Base-by-base conservation (phyloP, 2,113 vertebrate genomes). In the Hiodon alosoides region DNA sequence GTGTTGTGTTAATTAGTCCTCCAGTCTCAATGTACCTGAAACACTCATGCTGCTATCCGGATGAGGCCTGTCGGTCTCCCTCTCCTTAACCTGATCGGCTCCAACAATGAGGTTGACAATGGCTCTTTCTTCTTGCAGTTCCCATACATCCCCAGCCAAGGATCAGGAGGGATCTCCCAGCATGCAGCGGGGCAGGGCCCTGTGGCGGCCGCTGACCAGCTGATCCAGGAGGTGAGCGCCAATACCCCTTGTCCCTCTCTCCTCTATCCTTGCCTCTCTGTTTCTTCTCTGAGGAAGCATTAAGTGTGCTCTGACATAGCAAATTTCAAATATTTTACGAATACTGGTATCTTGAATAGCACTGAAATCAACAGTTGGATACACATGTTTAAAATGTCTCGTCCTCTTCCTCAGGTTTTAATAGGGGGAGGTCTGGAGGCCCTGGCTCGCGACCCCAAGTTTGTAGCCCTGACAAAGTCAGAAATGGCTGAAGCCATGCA, bases 201-300 rank as follows among this genome's bases (percentile, higher is more conserved):
- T 4, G 82, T 82, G 0, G 80, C 86, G 0, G 92, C 92, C 17
- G 90, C 91, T 1, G 86, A 91, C 80, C 86, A 86, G 78, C 91
- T 96, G 11, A 87, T 96, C 68, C 91, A 89, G 54, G 87, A 98
- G 92, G 95, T 96, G 82, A 88, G 83, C 11, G 47, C 54, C n/a
- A 60, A 61, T 17, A 5, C 3, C 4, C 4, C 67, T 14, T 10
- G 14, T 2, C 5, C 47, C 2, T 47, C 10, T 52, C 31, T 31
- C 31, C 31, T 31, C 31, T 31, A 31, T 31, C 31, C 31, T 31
- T 31, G 31, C 31, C 31, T 31, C 31, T 31, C 31, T 31, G 31
- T 31, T 8, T 8, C 11, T 57, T 57, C 55, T 57, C 55, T 11
- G 11, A 5, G 14, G 9, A 59, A 3, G 9, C 14, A 59, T 14